Evolutionary conservation across 2,888 invertebrate genomes (phyloP).

Genomic region (Chymomyza procnemis): DNA sequence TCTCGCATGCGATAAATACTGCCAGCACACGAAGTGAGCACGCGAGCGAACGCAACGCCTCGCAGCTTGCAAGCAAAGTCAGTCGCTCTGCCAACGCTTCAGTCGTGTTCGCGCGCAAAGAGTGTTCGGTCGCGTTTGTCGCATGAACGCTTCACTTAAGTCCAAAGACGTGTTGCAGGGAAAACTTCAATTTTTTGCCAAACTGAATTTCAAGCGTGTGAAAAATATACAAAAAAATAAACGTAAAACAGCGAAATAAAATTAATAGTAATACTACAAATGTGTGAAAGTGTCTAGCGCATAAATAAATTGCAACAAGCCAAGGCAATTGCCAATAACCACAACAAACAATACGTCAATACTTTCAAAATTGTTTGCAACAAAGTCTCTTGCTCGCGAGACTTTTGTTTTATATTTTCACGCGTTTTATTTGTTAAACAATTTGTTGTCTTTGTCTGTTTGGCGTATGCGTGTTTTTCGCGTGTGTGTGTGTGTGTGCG

Average conservation of each 20-base stretch:
- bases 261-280: slow-evolving; percentile 45
- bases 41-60: too few relatives aligned
- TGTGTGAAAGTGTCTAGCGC: slow-evolving; percentile 61
- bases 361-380: not conserved
- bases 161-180: not conserved
- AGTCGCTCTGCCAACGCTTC: not conserved
- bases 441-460: slow-evolving; percentile 19
- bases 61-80: slow-evolving; percentile 12
- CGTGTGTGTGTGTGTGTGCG: not conserved
- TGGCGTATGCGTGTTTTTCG: not conserved
- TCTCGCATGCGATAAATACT: not conserved
- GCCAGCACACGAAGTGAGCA: not conserved
- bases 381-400: slow-evolving; percentile 22
- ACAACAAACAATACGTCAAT: slow-evolving; percentile 3
- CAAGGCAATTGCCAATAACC: not conserved
- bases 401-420: slow-evolving; percentile 19
- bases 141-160: not conserved
- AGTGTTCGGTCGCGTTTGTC: slow-evolving; percentile 15
- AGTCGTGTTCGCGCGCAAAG: slow-evolving; percentile 38
- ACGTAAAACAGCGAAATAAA: slow-evolving; percentile 30
- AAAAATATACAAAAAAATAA: slow-evolving; percentile 21
- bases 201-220: slow-evolving; percentile 58
- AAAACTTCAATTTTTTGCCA: slow-evolving; percentile 39
- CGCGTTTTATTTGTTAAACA: slow-evolving; percentile 26
- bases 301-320: slow-evolving; percentile 24